phyloP scores from a whole-genome alignment of 2,113 vertebrate species.

The Ailurus styani region DNA sequence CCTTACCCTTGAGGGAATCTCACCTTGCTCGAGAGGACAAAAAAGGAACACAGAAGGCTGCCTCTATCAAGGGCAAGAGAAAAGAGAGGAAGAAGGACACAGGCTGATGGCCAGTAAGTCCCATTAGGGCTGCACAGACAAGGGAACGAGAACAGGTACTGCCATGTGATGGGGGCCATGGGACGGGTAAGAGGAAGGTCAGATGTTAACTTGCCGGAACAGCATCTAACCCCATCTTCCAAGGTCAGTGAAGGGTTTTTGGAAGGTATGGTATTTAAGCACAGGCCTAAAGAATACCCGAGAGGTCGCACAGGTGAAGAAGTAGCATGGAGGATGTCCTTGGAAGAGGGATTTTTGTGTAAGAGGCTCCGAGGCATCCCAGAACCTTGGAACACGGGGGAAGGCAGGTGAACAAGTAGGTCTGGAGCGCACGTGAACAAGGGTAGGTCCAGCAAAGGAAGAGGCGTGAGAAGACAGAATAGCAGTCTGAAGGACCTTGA shows the following conservation, averaged over 20 bases:
- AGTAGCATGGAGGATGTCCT: not conserved
- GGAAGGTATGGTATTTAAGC: not conserved
- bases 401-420: rapidly evolving
- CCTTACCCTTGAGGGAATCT: not conserved
- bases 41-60: not conserved
- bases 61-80: not conserved
- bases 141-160: not conserved
- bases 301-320: no score
- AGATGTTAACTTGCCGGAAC: no score
- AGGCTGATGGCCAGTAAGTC: not conserved
- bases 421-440: not conserved
- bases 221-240: not conserved
- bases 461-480: no score
- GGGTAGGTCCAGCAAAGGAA: not conserved
- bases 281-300: not conserved
- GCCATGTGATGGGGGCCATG: no score
- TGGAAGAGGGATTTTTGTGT: no score
- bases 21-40: not conserved
- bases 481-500: no score
- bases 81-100: not conserved
- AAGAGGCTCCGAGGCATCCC: not conserved
- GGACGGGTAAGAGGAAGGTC: not conserved
- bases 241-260: not conserved
- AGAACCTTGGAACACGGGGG: not conserved
- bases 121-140: not conserved